Conservation (phyloP, 2,113 vertebrate genomes). For the Rhagologus leucostigma region DNA sequence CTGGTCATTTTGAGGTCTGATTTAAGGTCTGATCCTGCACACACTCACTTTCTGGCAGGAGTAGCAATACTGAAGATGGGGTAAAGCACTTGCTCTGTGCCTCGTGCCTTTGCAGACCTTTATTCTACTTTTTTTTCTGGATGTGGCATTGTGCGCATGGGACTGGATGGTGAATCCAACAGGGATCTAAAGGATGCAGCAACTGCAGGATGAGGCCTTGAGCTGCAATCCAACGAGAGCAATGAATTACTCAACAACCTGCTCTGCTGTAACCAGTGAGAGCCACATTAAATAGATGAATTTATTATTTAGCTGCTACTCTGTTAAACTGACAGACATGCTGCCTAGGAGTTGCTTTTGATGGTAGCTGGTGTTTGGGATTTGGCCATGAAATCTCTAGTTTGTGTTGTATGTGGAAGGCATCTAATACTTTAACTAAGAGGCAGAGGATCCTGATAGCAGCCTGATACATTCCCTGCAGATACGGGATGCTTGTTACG, state of each 20-base stretch:
- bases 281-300: not conserved
- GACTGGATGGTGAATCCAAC: not conserved
- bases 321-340: rapidly evolving
- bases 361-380: not conserved
- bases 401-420: not conserved
- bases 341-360: not conserved
- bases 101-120: not conserved
- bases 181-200: not conserved
- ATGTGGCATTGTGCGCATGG: rapidly evolving
- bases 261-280: not conserved
- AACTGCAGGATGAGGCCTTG: not conserved
- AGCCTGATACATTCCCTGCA: not conserved
- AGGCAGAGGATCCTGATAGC: not conserved
- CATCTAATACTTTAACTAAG: not conserved
- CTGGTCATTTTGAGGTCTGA: not conserved
- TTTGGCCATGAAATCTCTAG: not conserved
- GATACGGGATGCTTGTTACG: rapidly evolving
- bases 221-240: not conserved
- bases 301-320: not conserved
- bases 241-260: not conserved
- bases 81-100: not conserved
- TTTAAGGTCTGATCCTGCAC: not conserved
- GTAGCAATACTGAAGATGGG: not conserved
- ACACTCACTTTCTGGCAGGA: not conserved
- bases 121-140: not conserved